These are phyloP conservation scores for Oncorhynchus tshawytscha DNA, from an alignment of 2,113 vertebrate genomes.

Conservation along the genomic window DNA sequence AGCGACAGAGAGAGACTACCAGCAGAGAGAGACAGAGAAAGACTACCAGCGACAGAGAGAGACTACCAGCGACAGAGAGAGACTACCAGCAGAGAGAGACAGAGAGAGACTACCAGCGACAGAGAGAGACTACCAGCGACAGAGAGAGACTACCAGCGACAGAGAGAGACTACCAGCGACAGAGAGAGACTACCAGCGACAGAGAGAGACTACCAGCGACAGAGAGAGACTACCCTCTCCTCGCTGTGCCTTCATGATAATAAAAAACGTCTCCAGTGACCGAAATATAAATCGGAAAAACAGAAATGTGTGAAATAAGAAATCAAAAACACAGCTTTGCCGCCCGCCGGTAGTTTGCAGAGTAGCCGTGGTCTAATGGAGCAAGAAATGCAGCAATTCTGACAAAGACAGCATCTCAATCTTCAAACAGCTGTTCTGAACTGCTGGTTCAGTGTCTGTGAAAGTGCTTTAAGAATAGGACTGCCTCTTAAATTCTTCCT, in stretches of 20 bases:
- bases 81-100: too few relatives aligned
- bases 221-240: too few relatives aligned
- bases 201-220: too few relatives aligned
- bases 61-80: too few relatives aligned
- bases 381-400: slow-evolving; percentile 52
- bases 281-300: not conserved
- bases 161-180: too few relatives aligned
- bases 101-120: too few relatives aligned
- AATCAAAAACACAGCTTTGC: not conserved
- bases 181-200: not conserved
- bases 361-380: slow-evolving; percentile 42
- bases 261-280: not conserved
- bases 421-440: slow-evolving; percentile 46
- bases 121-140: too few relatives aligned
- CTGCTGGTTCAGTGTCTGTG: not conserved
- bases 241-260: not conserved
- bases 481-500: not conserved
- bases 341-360: not conserved
- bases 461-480: not conserved
- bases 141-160: too few relatives aligned
- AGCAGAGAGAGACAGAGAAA: too few relatives aligned
- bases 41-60: too few relatives aligned
- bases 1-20: too few relatives aligned
- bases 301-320: not conserved
- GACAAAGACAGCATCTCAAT: slow-evolving; percentile 31